Conservation (phyloP, 2,113 vertebrate species). For the Sciurus niger region DNA sequence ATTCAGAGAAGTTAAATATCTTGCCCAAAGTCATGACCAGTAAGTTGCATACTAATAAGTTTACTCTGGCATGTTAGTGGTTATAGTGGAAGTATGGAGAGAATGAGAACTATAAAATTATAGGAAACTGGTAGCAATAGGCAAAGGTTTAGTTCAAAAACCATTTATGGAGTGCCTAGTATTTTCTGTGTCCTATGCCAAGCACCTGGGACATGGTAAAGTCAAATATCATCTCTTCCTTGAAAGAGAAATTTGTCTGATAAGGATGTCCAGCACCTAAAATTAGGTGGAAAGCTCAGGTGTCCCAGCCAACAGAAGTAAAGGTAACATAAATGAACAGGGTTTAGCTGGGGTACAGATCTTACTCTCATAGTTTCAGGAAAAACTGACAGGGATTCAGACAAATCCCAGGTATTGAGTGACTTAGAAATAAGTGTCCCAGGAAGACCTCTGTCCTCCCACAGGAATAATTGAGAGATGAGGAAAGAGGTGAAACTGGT, state of each 20-base stretch:
- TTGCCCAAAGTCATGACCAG: constrained; percentile 41
- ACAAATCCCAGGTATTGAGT: neutral
- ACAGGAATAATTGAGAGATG: neutral
- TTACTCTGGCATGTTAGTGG: neutral
- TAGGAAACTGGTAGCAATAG: constrained; percentile 13
- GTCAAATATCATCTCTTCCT: neutral
- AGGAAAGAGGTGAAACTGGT: neutral
- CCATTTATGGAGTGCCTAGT: neutral
- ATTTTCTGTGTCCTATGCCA: neutral
- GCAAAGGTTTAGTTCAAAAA: neutral
- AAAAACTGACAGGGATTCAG: neutral
- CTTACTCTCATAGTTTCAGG: neutral
- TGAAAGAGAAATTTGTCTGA: neutral
- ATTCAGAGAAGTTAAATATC: constrained; percentile 15
- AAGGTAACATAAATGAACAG: neutral
- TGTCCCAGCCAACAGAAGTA: neutral
- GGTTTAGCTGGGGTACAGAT: neutral
- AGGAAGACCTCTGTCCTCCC: neutral
- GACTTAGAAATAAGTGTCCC: neutral
- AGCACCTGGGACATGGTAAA: neutral
- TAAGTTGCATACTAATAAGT: neutral
- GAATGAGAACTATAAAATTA: constrained; percentile 46
- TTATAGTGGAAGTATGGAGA: constrained; percentile 20
- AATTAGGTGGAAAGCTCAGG: neutral
- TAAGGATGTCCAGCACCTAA: neutral